phyloP scores from a whole-genome alignment of 2,888 invertebrate genomes.

The Kryphioiulus occultus region DNA sequence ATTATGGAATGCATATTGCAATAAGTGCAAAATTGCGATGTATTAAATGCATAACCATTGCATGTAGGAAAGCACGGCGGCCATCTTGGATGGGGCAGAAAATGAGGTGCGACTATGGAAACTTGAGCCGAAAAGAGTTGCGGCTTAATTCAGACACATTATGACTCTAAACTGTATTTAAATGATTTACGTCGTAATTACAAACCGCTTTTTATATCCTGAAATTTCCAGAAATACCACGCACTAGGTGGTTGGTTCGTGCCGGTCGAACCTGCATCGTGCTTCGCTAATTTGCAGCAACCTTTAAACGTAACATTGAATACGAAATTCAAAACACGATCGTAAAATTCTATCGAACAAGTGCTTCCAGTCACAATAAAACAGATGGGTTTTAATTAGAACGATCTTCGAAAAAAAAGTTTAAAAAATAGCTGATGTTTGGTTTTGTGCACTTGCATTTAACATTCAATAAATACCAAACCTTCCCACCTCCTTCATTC shows the following conservation, averaged over 20 bases:
- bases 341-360: not conserved
- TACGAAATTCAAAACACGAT: not conserved
- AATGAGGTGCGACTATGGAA: not conserved
- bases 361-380: constrained; percentile 12
- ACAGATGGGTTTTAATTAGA: not conserved
- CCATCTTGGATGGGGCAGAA: not conserved
- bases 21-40: too few relatives aligned
- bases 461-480: too few relatives aligned
- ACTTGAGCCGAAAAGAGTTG: not conserved
- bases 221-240: constrained; percentile 28
- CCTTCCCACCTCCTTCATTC: too few relatives aligned
- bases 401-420: not conserved
- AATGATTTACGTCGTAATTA: constrained; percentile 39
- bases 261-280: not conserved
- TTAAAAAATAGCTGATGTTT: too few relatives aligned
- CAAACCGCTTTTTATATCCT: constrained; percentile 30
- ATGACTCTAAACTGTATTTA: constrained; percentile 28
- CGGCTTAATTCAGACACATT: constrained; percentile 18
- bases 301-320: not conserved
- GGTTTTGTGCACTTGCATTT: too few relatives aligned
- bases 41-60: too few relatives aligned
- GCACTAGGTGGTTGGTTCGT: constrained; percentile 4
- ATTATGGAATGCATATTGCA: too few relatives aligned
- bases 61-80: not conserved
- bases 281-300: not conserved